phyloP scores from a whole-genome alignment of 2,888 invertebrate genomes.

The Resseliella maxima region DNA sequence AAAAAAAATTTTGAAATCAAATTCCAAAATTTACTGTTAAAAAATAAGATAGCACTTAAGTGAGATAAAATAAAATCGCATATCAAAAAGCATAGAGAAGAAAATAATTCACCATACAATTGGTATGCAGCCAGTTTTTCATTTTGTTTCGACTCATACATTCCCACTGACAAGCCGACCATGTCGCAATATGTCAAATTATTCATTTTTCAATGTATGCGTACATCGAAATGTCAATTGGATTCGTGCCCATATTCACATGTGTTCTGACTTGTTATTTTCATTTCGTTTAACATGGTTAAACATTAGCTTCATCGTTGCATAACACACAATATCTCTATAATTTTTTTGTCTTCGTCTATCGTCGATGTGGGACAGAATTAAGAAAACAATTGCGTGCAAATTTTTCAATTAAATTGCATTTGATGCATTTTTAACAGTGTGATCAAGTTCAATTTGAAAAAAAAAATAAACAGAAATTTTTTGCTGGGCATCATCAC shows the following conservation, averaged over 20 bases:
- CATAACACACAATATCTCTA: background rate
- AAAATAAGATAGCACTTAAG: background rate
- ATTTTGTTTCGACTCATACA: background rate
- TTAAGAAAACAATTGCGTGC: background rate
- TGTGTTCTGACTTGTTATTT: conserved; percentile 10
- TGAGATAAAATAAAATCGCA: background rate
- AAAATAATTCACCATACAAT: background rate
- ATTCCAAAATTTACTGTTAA: background rate
- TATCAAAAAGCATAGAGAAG: background rate
- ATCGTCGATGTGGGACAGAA: background rate
- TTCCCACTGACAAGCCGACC: too few relatives aligned
- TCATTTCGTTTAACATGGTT: conserved; percentile 11
- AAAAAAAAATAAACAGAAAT: too few relatives aligned
- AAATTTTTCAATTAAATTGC: background rate
- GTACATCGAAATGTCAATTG: background rate
- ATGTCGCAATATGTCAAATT: conserved; percentile 1
- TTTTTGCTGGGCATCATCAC: too few relatives aligned
- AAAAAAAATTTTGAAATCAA: background rate
- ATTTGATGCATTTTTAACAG: background rate
- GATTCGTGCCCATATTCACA: conserved; percentile 27
- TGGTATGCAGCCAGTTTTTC: background rate
- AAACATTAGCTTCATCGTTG: conserved; percentile 29
- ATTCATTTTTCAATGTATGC: background rate
- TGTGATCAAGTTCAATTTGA: background rate
- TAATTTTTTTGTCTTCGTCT: too few relatives aligned